Evolutionary conservation across 92 coral and sea anemone species (phyloP), one percentile per base, ranked within the genome.

Genomic region (Bergia puertoricense): DNA sequence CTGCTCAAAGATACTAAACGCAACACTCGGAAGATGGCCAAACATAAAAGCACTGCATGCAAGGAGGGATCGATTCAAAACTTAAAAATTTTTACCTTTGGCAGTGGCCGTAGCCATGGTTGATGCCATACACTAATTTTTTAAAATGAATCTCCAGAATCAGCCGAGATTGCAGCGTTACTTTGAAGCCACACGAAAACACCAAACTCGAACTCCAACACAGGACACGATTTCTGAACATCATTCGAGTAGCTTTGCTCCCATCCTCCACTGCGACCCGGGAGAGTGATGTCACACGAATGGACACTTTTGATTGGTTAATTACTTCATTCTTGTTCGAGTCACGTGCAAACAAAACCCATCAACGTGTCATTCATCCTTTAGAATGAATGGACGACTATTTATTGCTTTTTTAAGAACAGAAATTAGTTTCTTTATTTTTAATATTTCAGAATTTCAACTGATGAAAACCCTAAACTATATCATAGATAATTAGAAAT

Each of bases 1-100:
- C 79, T 87, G 54, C 51, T 65, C 73, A 43, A 86, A 75, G 89
- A 91, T 67, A 79, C 88, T 88, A 75, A 86, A 86, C 85, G 75
- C 87, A 72, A 39, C 62, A 71, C 81, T 77, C 82, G 37, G 72
- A 65, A 91, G 54, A 75, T 66, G 77, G 88, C 65, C 81, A 83
- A 10, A 90, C 62, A 73, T 51, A 95, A 88, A 90, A 78, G n/a
- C 91, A 92, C 96, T 95, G 98, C 98, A 95, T 87, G 96, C 96
- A 77, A 90, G 38, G 76, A 90, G 73, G 92, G 91, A 89, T 78
- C 73, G 81, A 36, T 0, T 44, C 40, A 74, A 68, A 83, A 79
- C 72, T 67, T n/a, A 48, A 59, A 87, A 41, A 9, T 86, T 86
- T 86, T 93, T 95, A 95, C 98, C 98, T 90, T 95, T 95, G 66